Base-by-base conservation (phyloP, 2,113 vertebrate species). In the Urocolius indicus region DNA sequence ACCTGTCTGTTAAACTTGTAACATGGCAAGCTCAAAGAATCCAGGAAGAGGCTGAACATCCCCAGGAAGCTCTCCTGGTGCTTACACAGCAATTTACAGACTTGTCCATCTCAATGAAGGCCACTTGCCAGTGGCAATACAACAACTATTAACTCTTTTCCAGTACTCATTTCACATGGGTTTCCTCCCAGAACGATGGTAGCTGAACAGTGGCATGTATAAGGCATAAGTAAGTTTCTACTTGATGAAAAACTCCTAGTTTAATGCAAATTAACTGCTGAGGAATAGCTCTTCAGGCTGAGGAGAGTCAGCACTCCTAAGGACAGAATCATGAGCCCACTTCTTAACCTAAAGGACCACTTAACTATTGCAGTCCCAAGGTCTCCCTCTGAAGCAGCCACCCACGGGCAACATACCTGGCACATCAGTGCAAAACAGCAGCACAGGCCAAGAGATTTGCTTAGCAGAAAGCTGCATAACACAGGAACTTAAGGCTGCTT, bases 391-490 rank as follows among this genome's bases (percentile, higher is more conserved):
- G 45, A 83, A 80, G 59, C 2, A 89, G 87, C 30, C 69, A 51
- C 26, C 79, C 88, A 46, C 5, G 11, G 87, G 89, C 87, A 93
- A 95, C 72, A 32, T 74, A 88, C 90, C 88, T 86, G 90, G 75
- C 90, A 29, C 1, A 90, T 62, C 82, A 86, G 59, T 32, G 92
- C 72, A 58, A 90, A 91, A 89, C 48, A 93, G 95, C 77, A 78
- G 91, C 91, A 93, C 57, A 73, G 46, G 75, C 57, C 91, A 90
- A 86, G 41, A 90, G 93, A 90, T 84, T 30, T 80, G 63, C 88
- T 80, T 85, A 95, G 87, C 72, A 94, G 85, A 84, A 87, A 83
- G 63, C 68, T 63, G 92, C 85, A 16, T 74, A 87, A 65, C 15
- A 57, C 82, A 84, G 85, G 66, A 93, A 69, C 72, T 63, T 67